Percentiles rank a stretch among this genome's conserved stretches.
phyloP scores from a whole-genome alignment of 2,113 vertebrate genomes.

The Hippocampus barbouri region DNA sequence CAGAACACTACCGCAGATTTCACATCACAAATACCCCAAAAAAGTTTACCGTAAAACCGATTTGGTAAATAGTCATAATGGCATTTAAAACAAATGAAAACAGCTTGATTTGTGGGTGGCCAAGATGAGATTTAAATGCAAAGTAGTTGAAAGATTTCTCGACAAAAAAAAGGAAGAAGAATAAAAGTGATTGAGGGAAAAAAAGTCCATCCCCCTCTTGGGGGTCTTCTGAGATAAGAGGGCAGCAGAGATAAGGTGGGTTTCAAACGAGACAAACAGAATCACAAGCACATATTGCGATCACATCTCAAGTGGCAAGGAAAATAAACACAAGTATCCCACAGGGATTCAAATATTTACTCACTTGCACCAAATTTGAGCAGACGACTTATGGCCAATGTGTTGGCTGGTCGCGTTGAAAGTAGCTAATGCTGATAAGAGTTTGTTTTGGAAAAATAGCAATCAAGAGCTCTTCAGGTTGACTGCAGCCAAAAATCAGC shows the following conservation, averaged over 20 bases:
- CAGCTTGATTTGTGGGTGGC: not conserved
- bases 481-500: constrained; percentile 10
- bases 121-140: not conserved
- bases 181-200: constrained; percentile 29
- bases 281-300: constrained; percentile 17
- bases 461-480: constrained; percentile 5
- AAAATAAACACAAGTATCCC: constrained; percentile 40
- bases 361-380: constrained; percentile 29
- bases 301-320: constrained; percentile 34
- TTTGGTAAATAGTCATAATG: not conserved
- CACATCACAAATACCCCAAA: not conserved
- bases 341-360: constrained; percentile 49
- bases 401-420: constrained; percentile 28
- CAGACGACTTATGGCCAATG: constrained; percentile 21
- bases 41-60: not conserved
- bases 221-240: constrained; percentile 53
- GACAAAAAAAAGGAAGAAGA: constrained; percentile 3
- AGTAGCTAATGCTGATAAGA: constrained; percentile 20
- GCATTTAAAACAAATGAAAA: not conserved
- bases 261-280: constrained; percentile 47
- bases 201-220: constrained; percentile 42
- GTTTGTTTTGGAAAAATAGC: constrained; percentile 10
- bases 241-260: constrained; percentile 38
- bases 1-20: not conserved
- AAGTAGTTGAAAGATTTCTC: constrained; percentile 15